Evolutionary conservation across 35 echinoderm and acorn worm genomes (phyloP), one percentile per base, ranked within the genome.

Genomic region (Nesometra sesokonis): DNA sequence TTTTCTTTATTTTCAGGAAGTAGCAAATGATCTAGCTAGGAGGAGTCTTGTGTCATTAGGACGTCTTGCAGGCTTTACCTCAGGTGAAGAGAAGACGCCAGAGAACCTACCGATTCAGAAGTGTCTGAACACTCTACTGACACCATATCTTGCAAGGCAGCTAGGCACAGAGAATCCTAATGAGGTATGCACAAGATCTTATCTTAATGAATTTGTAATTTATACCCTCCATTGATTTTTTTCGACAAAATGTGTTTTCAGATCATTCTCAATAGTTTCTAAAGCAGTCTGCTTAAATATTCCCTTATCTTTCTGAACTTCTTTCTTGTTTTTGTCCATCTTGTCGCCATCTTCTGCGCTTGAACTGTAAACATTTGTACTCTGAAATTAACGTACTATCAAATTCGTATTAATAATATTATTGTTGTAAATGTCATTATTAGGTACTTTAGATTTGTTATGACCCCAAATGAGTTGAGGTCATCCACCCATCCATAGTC

Each of bases 91-190:
- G 23, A 57, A 57, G 37, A 97, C 95, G 19, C 95, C 95, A 37
- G 89, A 94, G 33, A 97, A 97, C 34, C 27, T 81, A 3, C 77
- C 90, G 0, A 89, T 97, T 17, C 46, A 90, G 36, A 97, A 97
- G 34, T 93, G 86, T 35, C 77, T 97, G 46, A 94, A 78, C 76
- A 87, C 87, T 31, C 78, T 97, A 27, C 87, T 97, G 0, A 97
- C 92, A 35, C 95, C 95, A 29, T 97, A 94, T 67, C 82, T 97
- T 30, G 88, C 95, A 37, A 93, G 91, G 34, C 95, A 93, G 46
- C 90, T 97, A 31, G 80, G 30, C 29, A 84, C 85, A 79, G 81
- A 87, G 80, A 90, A 82, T 17, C 88, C 85, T 17, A 94, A 91
- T 47, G 89, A 94, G 88, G 93, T 94, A 78, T 77, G 90, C 31